These are phyloP conservation scores for Calycopis cecrops DNA, from an alignment of 1,140 invertebrate genomes.

Conservation along the genomic window DNA sequence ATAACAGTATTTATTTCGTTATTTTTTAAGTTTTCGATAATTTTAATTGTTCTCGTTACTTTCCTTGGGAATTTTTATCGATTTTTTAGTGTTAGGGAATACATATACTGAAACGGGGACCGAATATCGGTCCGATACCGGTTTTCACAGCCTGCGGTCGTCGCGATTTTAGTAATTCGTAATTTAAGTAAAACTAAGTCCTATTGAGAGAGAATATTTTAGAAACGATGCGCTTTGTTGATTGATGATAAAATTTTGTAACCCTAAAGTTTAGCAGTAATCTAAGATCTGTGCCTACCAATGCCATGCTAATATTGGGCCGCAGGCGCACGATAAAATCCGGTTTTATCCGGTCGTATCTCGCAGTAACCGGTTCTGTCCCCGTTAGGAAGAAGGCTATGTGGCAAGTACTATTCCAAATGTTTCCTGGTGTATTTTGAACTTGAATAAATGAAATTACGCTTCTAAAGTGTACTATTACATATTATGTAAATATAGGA, in stretches of 20 bases:
- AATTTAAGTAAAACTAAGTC: background rate
- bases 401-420: conserved; percentile 57
- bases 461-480: conserved; percentile 72
- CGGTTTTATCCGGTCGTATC: conserved; percentile 13
- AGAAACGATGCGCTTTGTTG: too few species aligned
- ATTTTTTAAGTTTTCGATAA: conserved; percentile 70
- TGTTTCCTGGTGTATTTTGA: conserved; percentile 67
- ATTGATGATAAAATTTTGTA: too few species aligned
- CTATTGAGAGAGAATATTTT: background rate
- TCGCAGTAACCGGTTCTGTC: conserved; percentile 30
- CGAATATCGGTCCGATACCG: conserved; percentile 18
- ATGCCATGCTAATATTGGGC: conserved; percentile 1
- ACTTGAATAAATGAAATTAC: conserved; percentile 68
- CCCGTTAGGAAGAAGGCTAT: conserved; percentile 36
- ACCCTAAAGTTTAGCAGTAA: background rate
- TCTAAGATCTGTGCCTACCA: conserved; percentile 1
- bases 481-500: conserved; percentile 72
- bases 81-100: conserved; percentile 63
- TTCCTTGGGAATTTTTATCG: conserved; percentile 70
- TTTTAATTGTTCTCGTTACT: conserved; percentile 72
- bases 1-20: conserved; percentile 68
- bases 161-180: background rate
- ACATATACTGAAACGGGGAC: conserved; percentile 48
- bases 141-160: background rate
- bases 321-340: conserved; percentile 1